These are phyloP conservation scores for Periophthalmus magnuspinnatus DNA, from an alignment of 2,797 vertebrate genomes.

Conservation along the genomic window DNA sequence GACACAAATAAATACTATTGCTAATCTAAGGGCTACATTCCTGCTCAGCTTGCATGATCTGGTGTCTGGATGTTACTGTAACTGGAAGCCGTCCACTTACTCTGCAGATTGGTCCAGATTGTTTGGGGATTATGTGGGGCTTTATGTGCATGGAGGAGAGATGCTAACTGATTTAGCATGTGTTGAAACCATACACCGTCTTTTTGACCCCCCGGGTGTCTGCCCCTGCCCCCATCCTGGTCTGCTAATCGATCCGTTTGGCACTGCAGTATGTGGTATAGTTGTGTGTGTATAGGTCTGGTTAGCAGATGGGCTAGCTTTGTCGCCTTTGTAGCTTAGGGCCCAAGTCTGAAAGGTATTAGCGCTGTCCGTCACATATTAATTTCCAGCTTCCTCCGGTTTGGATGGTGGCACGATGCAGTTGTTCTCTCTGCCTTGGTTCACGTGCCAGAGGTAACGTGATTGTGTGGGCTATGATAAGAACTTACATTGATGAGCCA, in stretches of 20 bases:
- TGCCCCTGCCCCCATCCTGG: constrained; percentile 66
- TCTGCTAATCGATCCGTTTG: constrained; percentile 86
- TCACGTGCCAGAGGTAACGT: constrained; percentile 65
- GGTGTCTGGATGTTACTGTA: constrained; percentile 65
- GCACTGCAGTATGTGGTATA: constrained; percentile 63
- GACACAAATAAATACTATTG: constrained; percentile 56
- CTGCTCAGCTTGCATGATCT: constrained; percentile 29
- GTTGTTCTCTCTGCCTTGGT: constrained; percentile 39
- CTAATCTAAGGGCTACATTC: constrained; percentile 40
- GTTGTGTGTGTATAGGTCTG: constrained; percentile 62
- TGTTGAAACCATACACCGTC: constrained; percentile 80
- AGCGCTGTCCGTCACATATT: constrained; percentile 77
- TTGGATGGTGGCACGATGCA: constrained; percentile 51
- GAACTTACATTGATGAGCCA: constrained; percentile 63
- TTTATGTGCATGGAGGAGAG: constrained; percentile 60
- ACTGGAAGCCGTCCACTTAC: constrained; percentile 72
- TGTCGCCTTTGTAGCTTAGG: constrained; percentile 73
- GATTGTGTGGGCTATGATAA: constrained; percentile 71
- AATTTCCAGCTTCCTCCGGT: constrained; percentile 71
- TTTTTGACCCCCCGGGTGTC: constrained; percentile 79
- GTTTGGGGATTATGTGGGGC: constrained; percentile 74
- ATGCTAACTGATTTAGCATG: constrained; percentile 84
- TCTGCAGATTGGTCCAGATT: constrained; percentile 76
- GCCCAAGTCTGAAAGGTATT: constrained; percentile 77
- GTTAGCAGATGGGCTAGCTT: constrained; percentile 76